Evolutionary conservation across 2,888 invertebrate genomes (phyloP).

Genomic region (Aphidoletes aphidimyza): DNA sequence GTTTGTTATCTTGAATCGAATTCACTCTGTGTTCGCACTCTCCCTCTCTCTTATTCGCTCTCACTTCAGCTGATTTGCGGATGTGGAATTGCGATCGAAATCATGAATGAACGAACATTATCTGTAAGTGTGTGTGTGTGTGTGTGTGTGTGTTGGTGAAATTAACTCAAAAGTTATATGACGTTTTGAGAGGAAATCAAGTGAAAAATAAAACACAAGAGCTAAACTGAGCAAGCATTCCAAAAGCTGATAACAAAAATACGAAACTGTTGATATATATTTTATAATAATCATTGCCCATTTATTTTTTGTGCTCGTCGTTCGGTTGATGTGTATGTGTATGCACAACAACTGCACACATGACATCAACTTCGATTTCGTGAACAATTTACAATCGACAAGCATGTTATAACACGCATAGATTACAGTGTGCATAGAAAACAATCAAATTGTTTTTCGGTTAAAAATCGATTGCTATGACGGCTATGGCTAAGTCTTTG

Average conservation of each 20-base stretch:
- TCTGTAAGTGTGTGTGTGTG: too few relatives aligned
- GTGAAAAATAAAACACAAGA: background rate
- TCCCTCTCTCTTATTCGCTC: too few relatives aligned
- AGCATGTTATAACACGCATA: background rate
- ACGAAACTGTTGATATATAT: slow-evolving; percentile 6
- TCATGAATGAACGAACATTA: too few relatives aligned
- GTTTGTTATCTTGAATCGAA: background rate
- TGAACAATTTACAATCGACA: too few relatives aligned
- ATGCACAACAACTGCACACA: background rate
- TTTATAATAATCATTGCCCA: slow-evolving; percentile 26
- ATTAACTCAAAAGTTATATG: too few relatives aligned
- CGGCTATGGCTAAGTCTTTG: too few relatives aligned
- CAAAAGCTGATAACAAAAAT: background rate
- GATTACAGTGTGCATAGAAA: background rate
- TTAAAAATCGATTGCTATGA: too few relatives aligned
- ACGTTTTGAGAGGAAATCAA: too few relatives aligned
- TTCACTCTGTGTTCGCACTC: background rate
- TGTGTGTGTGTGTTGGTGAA: too few relatives aligned
- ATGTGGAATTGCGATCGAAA: background rate
- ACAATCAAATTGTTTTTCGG: background rate
- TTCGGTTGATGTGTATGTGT: background rate
- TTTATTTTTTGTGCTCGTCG: background rate
- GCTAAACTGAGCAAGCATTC: slow-evolving; percentile 31
- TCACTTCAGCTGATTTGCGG: background rate
- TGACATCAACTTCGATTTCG: background rate